phyloP scores from a whole-genome alignment of 2,113 vertebrate species.

The Trematocara unimaculatum region DNA sequence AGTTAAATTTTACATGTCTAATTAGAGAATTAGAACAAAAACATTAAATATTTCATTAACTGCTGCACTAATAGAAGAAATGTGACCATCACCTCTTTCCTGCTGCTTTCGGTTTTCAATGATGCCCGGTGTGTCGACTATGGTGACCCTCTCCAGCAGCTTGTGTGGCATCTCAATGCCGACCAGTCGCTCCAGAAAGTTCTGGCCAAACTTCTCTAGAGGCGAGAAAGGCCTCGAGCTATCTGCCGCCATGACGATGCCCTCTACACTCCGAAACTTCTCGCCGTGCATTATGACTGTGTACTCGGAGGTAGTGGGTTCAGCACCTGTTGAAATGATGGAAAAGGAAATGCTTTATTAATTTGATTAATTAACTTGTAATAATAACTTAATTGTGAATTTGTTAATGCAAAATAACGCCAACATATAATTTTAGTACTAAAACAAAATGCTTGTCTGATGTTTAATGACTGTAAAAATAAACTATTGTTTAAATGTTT shows the following conservation, averaged over 20 bases:
- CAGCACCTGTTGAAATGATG: constrained; percentile 77
- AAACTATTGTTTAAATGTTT: not conserved
- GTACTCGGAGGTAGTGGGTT: constrained; percentile 97
- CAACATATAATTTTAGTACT: rapidly evolving
- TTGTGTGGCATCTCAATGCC: constrained; percentile 95
- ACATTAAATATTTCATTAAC: not conserved
- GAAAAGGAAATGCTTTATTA: not conserved
- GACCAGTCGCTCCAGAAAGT: constrained; percentile 93
- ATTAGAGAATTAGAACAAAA: not conserved
- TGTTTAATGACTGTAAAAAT: not conserved
- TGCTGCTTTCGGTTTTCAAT: constrained; percentile 99
- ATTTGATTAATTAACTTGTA: not conserved
- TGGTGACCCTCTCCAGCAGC: constrained; percentile 90
- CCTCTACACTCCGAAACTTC: constrained; percentile 89
- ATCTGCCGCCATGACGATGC: constrained; percentile 97
- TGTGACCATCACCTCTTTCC: constrained; percentile 82
- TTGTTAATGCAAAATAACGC: not conserved
- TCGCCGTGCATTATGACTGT: constrained; percentile 95
- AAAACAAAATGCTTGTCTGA: not conserved
- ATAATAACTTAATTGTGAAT: not conserved
- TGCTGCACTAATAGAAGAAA: not conserved
- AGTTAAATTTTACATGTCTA: not conserved
- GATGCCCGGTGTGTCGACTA: constrained; percentile 95
- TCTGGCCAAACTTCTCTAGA: constrained; percentile 96
- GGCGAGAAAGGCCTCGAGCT: constrained; percentile 90